Base-by-base conservation (phyloP, 2,113 vertebrate genomes). In the Mystacornis crossleyi region DNA sequence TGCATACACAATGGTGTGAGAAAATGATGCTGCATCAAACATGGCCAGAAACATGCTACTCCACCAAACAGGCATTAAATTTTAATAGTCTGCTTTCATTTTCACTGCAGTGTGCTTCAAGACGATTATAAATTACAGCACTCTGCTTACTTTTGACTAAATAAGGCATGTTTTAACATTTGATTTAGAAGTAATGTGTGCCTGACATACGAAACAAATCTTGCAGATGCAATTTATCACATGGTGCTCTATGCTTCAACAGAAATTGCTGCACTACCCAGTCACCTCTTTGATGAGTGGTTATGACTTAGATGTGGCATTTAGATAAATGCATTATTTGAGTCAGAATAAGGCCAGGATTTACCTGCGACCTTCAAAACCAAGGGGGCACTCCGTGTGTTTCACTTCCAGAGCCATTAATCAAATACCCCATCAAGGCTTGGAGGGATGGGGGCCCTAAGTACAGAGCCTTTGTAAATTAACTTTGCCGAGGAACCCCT, bases 1-100 rank as follows among this genome's bases (percentile, higher is more conserved):
- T 69, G 71, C 9, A 19, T 72, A 48, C 64, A 95, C 83, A 93
- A 70, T 77, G 67, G 78, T 89, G 48, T 90, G 83, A 91, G 88
- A 82, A 97, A 93, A 92, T 6, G n/a, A 86, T 4, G 29, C 93
- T 83, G 85, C 79, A 96, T 97, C 91, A 97, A 96, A 95, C 4
- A 3, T 95, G 93, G 72, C 89, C 97, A 98, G 97, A 96, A 95
- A 97, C 53, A 77, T 77, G 89, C 80, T 95, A 95, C 78, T 91
- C 92, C 0, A 13, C 95, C 36, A 93, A 97, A 95, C 53, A 96
- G 89, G 93, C 97, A 97, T 98, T 98, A 98, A 98, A 97, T 97
- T 98, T 97, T 98, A 97, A 98, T 98, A 93, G 92, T 94, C 95
- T 96, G 91, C 95, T 98, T 98, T 98, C 96, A 97, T 98, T 98